Conservation (phyloP, 2,797 vertebrate genomes). For the Mormyrus proboscirostris region DNA sequence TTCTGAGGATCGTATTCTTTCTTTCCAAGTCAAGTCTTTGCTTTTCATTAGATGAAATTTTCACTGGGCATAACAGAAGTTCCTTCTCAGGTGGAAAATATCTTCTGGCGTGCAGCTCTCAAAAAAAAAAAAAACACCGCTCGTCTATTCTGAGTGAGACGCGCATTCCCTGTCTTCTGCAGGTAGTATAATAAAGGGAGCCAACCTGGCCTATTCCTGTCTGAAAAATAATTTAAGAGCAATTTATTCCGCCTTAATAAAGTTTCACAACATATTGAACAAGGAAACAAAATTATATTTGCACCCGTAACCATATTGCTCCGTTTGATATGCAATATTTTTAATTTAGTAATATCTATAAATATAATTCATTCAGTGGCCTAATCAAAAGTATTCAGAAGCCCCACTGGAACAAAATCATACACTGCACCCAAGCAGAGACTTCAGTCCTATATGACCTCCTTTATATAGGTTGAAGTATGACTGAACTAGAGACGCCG, state of each 20-base stretch:
- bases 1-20: background rate
- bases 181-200: background rate
- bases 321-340: background rate
- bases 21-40: background rate
- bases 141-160: background rate
- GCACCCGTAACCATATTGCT: background rate
- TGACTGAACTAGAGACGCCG: background rate
- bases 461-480: background rate
- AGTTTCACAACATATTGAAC: background rate
- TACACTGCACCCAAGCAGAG: background rate
- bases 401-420: background rate
- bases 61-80: constrained; percentile 12
- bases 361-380: background rate
- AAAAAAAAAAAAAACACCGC: background rate
- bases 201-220: background rate
- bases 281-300: background rate
- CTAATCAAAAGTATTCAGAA: background rate
- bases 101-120: background rate
- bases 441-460: background rate
- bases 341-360: background rate
- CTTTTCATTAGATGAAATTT: background rate
- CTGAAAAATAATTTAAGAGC: background rate
- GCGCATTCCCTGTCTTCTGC: background rate
- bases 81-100: background rate
- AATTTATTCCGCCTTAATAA: background rate